Percentiles rank a stretch among this genome's conserved stretches.
Evolutionary conservation across 2,113 vertebrate genomes (phyloP).

Genomic region (Acanthochromis polyacanthus): DNA sequence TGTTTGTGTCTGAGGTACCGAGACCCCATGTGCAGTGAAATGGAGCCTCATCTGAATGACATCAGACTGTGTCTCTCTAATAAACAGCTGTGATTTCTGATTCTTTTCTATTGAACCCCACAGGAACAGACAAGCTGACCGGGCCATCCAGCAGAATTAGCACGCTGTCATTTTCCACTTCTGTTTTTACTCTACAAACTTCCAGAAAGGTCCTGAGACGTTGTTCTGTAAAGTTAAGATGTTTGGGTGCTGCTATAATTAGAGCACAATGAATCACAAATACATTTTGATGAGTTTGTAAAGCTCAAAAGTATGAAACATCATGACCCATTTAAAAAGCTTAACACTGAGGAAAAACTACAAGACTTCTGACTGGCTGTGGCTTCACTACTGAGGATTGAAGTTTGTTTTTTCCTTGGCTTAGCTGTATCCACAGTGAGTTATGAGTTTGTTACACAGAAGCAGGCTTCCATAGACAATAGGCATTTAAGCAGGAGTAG

Average conservation of each 20-base stretch:
- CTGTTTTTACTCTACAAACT: neutral
- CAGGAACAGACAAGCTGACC: neutral
- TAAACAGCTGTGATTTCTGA: neutral
- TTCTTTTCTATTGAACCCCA: neutral
- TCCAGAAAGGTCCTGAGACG: neutral
- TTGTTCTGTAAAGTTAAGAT: neutral
- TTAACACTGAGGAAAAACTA: neutral
- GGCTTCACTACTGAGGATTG: constrained; percentile 1
- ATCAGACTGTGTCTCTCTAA: neutral
- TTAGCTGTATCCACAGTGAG: neutral
- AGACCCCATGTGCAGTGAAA: constrained; percentile 30
- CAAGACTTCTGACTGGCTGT: neutral
- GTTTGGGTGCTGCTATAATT: neutral
- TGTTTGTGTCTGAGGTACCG: constrained; percentile 32
- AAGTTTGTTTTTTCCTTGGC: neutral
- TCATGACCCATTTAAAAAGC: constrained; percentile 14
- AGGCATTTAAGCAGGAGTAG: neutral
- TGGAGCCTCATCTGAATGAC: constrained; percentile 12
- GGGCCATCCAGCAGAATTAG: neutral
- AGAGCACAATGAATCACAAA: neutral
- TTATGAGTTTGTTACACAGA: neutral
- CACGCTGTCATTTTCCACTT: neutral
- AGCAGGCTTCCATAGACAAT: neutral
- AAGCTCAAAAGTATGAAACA: neutral
- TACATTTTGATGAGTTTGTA: neutral